Evolutionary conservation across 2,888 invertebrate species (phyloP), one percentile per base, ranked within the genome.

Genomic region (Baccha elongata): DNA sequence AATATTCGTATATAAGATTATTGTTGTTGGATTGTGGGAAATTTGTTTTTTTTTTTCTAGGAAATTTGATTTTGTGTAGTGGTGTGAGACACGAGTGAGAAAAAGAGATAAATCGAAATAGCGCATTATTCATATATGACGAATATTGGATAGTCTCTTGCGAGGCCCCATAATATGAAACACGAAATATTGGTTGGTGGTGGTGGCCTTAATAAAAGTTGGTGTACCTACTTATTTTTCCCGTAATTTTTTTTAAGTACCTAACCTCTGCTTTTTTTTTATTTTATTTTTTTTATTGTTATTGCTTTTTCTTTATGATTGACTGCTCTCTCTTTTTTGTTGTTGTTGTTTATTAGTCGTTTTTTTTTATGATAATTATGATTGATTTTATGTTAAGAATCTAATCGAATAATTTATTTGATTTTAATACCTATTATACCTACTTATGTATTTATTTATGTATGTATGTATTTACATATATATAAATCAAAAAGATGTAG

Each of bases 81-180:
- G 17, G 76, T 37, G 48, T 35, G 17, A 42, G 35, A n/a, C 50
- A 53, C 52, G 60, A 46, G 44, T n/a, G 60, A 75, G 60, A 37
- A 53, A 64, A 53, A 72, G 67, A 83, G 76, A 83, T 60, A 78
- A 83, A 83, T 78, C 83, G 83, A 73, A 83, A 83, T 83, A 83
- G 83, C 72, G 68, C 83, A 83, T 83, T 78, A 83, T 83, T 83
- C 83, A 78, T 83, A 83, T 83, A 83, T 78, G 83, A 83, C 83
- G 83, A 83, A 78, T 78, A 83, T 83, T 83, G 68, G 79, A 85
- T 87, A 88, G 89, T 89, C 88, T 89, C 89, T 86, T 88, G 88
- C 88, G 85, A 86, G 89, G 89, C 89, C 86, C 84, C 85, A 81
- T 37, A 44, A 37, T 58, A 55, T 55, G 15, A 68, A 72, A 73